These are phyloP conservation scores for Daboia siamensis DNA, from an alignment of 2,113 vertebrate species.

Conservation along the genomic window DNA sequence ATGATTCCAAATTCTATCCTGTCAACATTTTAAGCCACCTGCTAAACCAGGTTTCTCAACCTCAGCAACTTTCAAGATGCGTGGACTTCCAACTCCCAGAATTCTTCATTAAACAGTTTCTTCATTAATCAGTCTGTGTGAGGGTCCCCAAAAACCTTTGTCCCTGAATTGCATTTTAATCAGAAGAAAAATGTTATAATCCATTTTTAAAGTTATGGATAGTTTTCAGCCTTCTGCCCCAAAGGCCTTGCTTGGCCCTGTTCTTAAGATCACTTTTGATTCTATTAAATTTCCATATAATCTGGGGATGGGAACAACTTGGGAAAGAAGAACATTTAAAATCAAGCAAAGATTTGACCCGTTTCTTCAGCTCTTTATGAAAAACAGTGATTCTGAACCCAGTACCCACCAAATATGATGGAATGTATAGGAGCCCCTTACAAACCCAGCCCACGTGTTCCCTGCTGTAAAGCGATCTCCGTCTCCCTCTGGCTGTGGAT, in stretches of 20 bases:
- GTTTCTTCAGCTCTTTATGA: neutral
- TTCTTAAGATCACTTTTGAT: too few relatives aligned
- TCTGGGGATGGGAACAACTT: too few relatives aligned
- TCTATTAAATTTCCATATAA: too few relatives aligned
- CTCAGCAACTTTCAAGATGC: neutral
- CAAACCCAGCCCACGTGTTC: neutral
- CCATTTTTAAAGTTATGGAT: neutral
- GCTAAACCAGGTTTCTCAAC: neutral
- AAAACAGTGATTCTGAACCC: neutral
- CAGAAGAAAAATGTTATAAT: neutral
- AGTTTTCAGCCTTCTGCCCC: neutral
- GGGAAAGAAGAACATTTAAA: too few relatives aligned
- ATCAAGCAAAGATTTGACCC: neutral
- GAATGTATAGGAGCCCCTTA: neutral
- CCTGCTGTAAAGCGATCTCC: neutral
- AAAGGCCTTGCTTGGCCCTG: too few relatives aligned
- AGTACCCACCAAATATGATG: neutral
- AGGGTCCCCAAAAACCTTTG: neutral
- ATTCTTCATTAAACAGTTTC: neutral
- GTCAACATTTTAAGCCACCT: neutral
- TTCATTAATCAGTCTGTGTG: neutral
- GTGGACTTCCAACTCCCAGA: neutral
- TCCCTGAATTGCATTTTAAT: neutral
- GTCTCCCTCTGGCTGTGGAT: neutral
- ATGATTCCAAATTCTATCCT: neutral